Evolutionary conservation across 1,140 invertebrate genomes (phyloP), one percentile per base, ranked within the genome.

Genomic region (Thrips palmi): DNA sequence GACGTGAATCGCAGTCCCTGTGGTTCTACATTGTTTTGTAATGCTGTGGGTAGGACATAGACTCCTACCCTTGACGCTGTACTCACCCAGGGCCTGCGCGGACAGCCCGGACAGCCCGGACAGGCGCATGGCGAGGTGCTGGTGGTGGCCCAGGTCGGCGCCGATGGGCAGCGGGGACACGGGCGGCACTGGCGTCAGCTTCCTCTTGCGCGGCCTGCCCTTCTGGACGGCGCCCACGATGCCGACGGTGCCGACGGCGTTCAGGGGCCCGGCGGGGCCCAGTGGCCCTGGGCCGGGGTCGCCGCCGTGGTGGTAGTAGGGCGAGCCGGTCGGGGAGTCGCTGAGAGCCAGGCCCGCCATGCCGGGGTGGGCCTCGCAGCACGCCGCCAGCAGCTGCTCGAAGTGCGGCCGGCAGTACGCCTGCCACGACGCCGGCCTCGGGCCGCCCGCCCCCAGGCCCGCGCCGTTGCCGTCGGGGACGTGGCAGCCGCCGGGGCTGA

Each of bases 181-280:
- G 65, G 54, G 53, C 45, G 42, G 59, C 45, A 56, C 67, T 37
- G 54, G 64, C 53, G 50, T 49, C 7, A 69, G 52, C 57, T 82
- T 86, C 53, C 81, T 64, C 54, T 88, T 91, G 46, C 83, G 63
- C 0, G 84, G 83, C 23, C 85, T 57, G 2, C 84, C 84, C 57
- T 89, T 89, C 43, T 79, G 76, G 14, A 63, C 65, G 1, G 60
- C 53, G 10, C 63, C 63, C n/a, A n/a, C n/a, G n/a, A 19, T 2
- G 19, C 60, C 63, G 21, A 62, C 63, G n/a, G 60, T 55, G 30
- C 53, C 45, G 21, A 54, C 54, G 20, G 54, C 57, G 45, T 50
- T 66, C 52, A 46, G 67, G 45, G 52, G 64, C 45, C 57, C 66
- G 54, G 58, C 67, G 49, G 56, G 54, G 68, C 55, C 53, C 42